A percentile compares a stretch with the other conserved stretches of the same genome.
These are phyloP conservation scores for Epinotia nisella DNA, from an alignment of 2,888 invertebrate genomes.

Conservation along the genomic window DNA sequence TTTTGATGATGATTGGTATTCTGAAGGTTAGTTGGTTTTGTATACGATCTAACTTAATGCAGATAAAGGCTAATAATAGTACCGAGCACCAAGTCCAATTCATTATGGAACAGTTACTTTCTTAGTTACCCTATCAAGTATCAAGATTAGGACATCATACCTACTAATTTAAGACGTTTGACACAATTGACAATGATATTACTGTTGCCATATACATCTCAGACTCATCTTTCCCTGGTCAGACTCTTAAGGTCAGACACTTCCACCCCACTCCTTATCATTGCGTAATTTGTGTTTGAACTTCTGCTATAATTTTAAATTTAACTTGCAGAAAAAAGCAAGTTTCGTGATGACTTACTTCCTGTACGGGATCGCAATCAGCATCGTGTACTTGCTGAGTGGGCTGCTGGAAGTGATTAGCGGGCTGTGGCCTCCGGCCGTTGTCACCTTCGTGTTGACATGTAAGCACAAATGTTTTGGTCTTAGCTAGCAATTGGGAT, in stretches of 20 bases:
- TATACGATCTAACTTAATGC: too few species aligned
- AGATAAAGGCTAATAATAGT: neutral
- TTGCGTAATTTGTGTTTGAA: too few species aligned
- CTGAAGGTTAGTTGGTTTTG: conserved; percentile 2
- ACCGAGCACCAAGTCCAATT: neutral
- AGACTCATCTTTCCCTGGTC: too few species aligned
- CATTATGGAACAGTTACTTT: too few species aligned
- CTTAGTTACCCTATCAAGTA: too few species aligned
- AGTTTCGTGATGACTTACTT: conserved; percentile 21
- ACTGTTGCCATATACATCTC: too few species aligned
- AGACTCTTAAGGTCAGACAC: too few species aligned
- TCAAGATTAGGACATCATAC: too few species aligned
- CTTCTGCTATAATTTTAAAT: neutral
- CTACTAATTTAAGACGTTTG: too few species aligned
- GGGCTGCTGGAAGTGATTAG: conserved; percentile 2
- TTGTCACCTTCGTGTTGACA: conserved; percentile 11
- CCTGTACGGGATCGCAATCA: conserved; percentile 8
- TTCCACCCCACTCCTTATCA: too few species aligned
- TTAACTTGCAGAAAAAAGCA: conserved; percentile 3
- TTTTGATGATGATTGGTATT: conserved; percentile 17
- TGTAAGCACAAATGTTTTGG: neutral
- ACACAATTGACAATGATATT: too few species aligned
- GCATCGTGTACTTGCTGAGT: conserved; percentile 11
- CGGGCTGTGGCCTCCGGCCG: neutral
- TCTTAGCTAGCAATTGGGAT: too few species aligned